Percentiles rank a stretch among this genome's conserved stretches.
phyloP scores from a whole-genome alignment of 2,888 invertebrate species.

The Oeneis ivallda region DNA sequence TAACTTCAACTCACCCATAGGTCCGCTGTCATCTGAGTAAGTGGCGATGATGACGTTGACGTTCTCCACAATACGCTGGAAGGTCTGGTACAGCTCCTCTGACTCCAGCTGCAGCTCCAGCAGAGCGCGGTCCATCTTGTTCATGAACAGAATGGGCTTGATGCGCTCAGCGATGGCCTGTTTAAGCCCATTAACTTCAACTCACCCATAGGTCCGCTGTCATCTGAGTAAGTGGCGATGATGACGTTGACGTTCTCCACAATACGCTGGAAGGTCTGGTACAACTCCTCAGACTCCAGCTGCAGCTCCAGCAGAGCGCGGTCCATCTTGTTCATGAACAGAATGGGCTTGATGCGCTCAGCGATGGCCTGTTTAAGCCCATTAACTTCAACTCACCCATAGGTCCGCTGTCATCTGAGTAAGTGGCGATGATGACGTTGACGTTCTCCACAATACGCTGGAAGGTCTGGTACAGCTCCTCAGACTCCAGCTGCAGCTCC shows the following conservation, averaged over 20 bases:
- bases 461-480: conserved; percentile 99
- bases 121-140: conserved; percentile 99
- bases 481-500: conserved; percentile 97
- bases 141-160: conserved; percentile 99
- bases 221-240: conserved; percentile 99
- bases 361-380: conserved; percentile 66
- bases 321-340: conserved; percentile 99
- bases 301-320: conserved; percentile 98
- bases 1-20: conserved; percentile 94
- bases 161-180: conserved; percentile 99
- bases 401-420: conserved; percentile 97
- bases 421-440: conserved; percentile 99
- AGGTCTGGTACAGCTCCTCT: conserved; percentile 99
- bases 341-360: conserved; percentile 99
- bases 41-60: conserved; percentile 99
- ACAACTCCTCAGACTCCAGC: conserved; percentile 97
- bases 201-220: conserved; percentile 97
- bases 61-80: conserved; percentile 99
- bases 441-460: conserved; percentile 99
- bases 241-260: conserved; percentile 99
- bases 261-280: conserved; percentile 99
- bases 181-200: conserved; percentile 60
- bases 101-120: conserved; percentile 97
- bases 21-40: conserved; percentile 97
- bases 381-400: conserved; percentile 85